A percentile compares a stretch with the other conserved stretches of the same genome.
These are phyloP conservation scores for Eubasilissa regina DNA, from an alignment of 1,140 invertebrate genomes.

Conservation along the genomic window DNA sequence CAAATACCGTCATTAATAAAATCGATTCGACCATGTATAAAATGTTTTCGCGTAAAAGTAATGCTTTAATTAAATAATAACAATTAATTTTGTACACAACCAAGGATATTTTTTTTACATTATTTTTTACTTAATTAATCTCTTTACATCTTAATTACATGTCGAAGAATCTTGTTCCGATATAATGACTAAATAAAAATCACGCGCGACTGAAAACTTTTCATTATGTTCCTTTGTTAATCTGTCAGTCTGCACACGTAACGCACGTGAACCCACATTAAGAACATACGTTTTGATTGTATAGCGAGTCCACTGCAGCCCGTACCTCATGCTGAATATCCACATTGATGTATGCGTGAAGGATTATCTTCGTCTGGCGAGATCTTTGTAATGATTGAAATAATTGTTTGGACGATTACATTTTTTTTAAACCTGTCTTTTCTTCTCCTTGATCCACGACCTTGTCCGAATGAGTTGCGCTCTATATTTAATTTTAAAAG, in stretches of 20 bases:
- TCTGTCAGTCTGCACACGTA: background rate
- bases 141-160: background rate
- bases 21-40: too few species aligned
- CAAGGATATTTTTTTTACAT: background rate
- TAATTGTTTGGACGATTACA: slow-evolving; percentile 13
- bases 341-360: background rate
- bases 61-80: too few species aligned
- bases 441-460: background rate
- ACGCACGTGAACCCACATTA: background rate
- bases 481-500: too few species aligned
- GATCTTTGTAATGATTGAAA: slow-evolving; percentile 7
- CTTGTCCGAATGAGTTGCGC: background rate
- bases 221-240: background rate
- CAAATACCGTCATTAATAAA: too few species aligned
- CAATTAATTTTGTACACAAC: background rate
- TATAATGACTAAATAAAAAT: slow-evolving; percentile 1
- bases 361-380: background rate
- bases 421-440: slow-evolving; percentile 2
- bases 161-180: background rate
- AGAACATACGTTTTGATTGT: background rate
- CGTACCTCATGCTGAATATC: background rate
- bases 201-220: background rate
- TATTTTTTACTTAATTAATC: background rate
- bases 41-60: too few species aligned
- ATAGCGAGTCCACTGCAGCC: background rate